Conservation (phyloP, 2,797 vertebrate genomes). For the Pipistrellus kuhlii region DNA sequence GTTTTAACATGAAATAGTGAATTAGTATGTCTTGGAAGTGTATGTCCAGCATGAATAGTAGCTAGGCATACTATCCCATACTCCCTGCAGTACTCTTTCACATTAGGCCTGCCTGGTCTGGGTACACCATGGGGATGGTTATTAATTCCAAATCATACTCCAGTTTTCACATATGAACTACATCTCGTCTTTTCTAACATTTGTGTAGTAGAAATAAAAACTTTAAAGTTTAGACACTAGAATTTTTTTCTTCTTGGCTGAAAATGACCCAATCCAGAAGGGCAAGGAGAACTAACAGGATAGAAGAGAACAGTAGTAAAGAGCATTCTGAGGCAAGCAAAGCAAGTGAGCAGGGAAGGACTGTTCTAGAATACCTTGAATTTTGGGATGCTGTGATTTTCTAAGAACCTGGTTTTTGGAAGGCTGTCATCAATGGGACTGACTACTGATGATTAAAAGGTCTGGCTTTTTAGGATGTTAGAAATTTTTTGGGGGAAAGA, state of each 20-base stretch:
- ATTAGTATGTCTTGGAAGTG: background rate
- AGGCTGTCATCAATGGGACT: background rate
- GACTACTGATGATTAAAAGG: background rate
- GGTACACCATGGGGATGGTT: background rate
- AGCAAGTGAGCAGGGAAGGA: background rate
- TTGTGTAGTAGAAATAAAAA: background rate
- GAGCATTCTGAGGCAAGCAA: background rate
- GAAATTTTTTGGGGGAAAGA: rapidly evolving
- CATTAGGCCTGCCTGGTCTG: background rate
- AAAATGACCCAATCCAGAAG: background rate
- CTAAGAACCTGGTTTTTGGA: background rate
- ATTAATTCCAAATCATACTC: background rate
- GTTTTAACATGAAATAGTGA: background rate
- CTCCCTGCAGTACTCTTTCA: too few species aligned
- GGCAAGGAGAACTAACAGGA: background rate
- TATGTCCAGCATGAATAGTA: background rate
- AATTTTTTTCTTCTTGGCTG: background rate
- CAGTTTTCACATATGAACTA: background rate
- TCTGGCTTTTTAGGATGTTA: background rate
- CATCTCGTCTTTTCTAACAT: background rate
- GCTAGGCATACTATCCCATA: rapidly evolving
- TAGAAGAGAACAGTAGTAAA: background rate
- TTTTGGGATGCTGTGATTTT: background rate
- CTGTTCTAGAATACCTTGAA: background rate
- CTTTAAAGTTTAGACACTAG: background rate